Conservation (phyloP, 2,113 vertebrate genomes). For the Rhea pennata region DNA sequence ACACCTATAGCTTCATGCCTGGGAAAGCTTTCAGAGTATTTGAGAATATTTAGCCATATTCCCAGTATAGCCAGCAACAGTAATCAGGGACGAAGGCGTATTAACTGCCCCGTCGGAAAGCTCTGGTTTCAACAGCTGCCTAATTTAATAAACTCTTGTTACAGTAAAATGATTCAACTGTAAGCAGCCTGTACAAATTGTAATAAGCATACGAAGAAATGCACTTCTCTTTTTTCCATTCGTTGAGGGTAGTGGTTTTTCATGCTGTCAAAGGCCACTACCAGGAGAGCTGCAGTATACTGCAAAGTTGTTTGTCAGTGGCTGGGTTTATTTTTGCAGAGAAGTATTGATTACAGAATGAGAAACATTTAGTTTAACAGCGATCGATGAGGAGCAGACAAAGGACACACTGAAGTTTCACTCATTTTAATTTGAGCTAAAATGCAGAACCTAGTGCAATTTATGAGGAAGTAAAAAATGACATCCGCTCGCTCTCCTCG, state of each 20-base stretch:
- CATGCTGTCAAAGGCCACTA: conserved; percentile 43
- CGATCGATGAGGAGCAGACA: conserved; percentile 73
- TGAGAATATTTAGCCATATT: background rate
- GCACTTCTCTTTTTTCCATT: background rate
- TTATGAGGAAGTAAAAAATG: conserved; percentile 9
- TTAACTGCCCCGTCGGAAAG: conserved; percentile 53
- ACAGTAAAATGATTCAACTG: conserved; percentile 50
- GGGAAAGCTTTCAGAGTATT: background rate
- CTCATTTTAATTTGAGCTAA: conserved; percentile 68
- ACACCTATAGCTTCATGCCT: conserved; percentile 19
- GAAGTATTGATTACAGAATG: conserved; percentile 77
- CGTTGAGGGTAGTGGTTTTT: conserved; percentile 46
- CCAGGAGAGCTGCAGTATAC: conserved; percentile 33
- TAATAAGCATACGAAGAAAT: conserved; percentile 37
- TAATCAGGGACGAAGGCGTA: conserved; percentile 23
- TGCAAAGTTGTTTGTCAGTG: conserved; percentile 74
- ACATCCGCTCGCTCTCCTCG: background rate
- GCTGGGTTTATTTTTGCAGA: conserved; percentile 72
- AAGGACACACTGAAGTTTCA: conserved; percentile 69
- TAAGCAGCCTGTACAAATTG: conserved; percentile 61
- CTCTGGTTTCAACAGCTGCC: conserved; percentile 36
- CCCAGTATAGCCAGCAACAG: background rate
- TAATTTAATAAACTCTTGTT: conserved; percentile 72
- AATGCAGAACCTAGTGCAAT: conserved; percentile 7
- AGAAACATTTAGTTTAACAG: conserved; percentile 80